Percentiles rank a stretch among this genome's conserved stretches.
These are phyloP conservation scores for Drosophila ironensis DNA, from an alignment of 1,140 invertebrate genomes.

Conservation along the genomic window DNA sequence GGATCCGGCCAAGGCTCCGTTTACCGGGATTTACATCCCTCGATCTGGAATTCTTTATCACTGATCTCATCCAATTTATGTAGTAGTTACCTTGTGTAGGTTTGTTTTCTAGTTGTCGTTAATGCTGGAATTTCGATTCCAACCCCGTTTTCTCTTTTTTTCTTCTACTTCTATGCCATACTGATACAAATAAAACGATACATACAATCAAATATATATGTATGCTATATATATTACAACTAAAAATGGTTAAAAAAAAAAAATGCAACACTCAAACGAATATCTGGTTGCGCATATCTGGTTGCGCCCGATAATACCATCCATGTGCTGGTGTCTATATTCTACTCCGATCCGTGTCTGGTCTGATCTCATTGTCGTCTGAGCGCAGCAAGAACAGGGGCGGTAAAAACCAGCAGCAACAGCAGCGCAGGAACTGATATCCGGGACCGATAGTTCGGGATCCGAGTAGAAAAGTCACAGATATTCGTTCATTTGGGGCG, in stretches of 20 bases:
- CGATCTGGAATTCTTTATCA: background rate
- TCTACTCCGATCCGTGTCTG: conserved; percentile 18
- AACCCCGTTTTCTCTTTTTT: conserved; percentile 75
- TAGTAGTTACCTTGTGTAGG: conserved; percentile 45
- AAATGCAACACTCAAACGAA: conserved; percentile 5
- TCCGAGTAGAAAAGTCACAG: conserved; percentile 13
- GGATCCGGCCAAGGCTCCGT: too few species aligned
- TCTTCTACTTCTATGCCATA: conserved; percentile 73
- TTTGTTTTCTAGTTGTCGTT: conserved; percentile 59
- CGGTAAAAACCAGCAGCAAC: conserved; percentile 52
- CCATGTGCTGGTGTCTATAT: too few species aligned
- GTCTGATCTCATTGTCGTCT: conserved; percentile 39
- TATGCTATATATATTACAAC: conserved; percentile 16
- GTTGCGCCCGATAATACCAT: background rate
- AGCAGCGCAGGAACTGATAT: conserved; percentile 27
- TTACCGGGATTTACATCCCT: too few species aligned
- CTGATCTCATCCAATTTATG: conserved; percentile 20
- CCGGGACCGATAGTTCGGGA: background rate
- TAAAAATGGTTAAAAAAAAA: conserved; percentile 4
- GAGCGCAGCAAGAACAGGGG: conserved; percentile 41
- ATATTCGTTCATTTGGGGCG: background rate
- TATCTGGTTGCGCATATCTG: background rate
- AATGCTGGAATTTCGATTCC: conserved; percentile 80
- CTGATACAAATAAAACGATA: conserved; percentile 5
- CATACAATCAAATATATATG: conserved; percentile 9